Evolutionary conservation across 2,113 vertebrate species (phyloP).

Genomic region (Myrmecobius fasciatus): DNA sequence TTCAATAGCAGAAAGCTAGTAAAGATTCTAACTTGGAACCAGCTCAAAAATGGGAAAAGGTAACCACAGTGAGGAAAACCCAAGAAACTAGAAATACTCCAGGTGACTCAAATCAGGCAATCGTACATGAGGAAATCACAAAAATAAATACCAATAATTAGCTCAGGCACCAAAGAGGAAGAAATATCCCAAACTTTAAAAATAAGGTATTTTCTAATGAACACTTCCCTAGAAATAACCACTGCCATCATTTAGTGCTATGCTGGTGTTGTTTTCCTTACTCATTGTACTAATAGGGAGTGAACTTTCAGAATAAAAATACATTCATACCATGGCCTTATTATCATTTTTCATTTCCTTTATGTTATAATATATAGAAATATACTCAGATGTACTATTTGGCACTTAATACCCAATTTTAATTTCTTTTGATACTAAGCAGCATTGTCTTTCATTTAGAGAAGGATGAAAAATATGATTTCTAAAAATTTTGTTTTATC

Average conservation of each 20-base stretch:
- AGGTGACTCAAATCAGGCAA: constrained; percentile 11
- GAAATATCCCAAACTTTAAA: background rate
- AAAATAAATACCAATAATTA: constrained; percentile 17
- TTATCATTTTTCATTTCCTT: background rate
- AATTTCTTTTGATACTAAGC: background rate
- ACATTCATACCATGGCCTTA: background rate
- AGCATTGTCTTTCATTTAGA: constrained; percentile 2
- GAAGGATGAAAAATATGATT: constrained; percentile 1
- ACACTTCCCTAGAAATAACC: background rate
- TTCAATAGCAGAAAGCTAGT: background rate
- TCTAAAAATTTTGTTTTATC: constrained; percentile 29
- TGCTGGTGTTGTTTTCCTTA: background rate
- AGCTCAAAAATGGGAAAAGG: constrained; percentile 20
- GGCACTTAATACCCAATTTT: background rate
- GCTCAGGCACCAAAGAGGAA: background rate
- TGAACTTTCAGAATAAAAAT: background rate
- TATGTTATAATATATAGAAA: background rate
- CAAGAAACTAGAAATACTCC: constrained; percentile 23
- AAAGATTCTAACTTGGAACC: background rate
- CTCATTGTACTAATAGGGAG: background rate
- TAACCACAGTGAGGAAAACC: background rate
- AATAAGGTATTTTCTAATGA: background rate
- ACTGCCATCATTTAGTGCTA: background rate
- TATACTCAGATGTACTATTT: background rate
- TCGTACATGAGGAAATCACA: constrained; percentile 25